Percentiles rank a stretch among this genome's conserved stretches.
Evolutionary conservation across 2,797 vertebrate genomes (phyloP).

Genomic region (Vireo griseus): DNA sequence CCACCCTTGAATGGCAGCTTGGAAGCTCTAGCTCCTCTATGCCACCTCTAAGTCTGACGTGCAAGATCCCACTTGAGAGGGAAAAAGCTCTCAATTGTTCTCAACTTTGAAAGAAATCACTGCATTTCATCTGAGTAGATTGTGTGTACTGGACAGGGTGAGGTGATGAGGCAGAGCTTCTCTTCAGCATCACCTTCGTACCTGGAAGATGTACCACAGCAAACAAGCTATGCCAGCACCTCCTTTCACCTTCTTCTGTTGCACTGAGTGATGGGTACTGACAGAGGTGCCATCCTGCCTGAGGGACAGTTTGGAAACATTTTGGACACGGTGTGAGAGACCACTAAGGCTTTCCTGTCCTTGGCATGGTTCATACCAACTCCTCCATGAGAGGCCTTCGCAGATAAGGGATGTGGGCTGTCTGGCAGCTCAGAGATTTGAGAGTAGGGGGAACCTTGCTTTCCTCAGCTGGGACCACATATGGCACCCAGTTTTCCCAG

Average conservation of each 20-base stretch:
- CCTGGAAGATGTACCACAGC: not conserved
- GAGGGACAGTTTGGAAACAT: not conserved
- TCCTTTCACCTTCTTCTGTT: not conserved
- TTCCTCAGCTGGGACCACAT: fast-evolving
- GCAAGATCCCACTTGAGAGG: not conserved
- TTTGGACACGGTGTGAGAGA: not conserved
- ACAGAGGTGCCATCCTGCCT: not conserved
- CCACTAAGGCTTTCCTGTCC: not conserved
- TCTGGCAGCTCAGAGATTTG: not conserved
- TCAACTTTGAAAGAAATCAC: not conserved
- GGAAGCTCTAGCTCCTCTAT: not conserved
- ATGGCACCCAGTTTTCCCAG: not conserved
- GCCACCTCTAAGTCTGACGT: not conserved
- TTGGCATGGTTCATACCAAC: not conserved
- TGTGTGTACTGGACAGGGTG: not conserved
- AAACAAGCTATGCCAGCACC: not conserved
- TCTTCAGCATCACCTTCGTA: fast-evolving
- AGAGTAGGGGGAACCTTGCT: fast-evolving
- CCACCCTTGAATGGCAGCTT: not conserved
- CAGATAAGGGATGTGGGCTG: not conserved
- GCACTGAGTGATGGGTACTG: not conserved
- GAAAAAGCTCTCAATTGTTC: not conserved
- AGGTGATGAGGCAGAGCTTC: not conserved
- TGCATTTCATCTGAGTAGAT: not conserved
- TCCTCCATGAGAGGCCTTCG: not conserved